A percentile compares a stretch with the other conserved stretches of the same genome.
Evolutionary conservation across 2,113 vertebrate genomes (phyloP).

Genomic region (Coracopsis vasa): DNA sequence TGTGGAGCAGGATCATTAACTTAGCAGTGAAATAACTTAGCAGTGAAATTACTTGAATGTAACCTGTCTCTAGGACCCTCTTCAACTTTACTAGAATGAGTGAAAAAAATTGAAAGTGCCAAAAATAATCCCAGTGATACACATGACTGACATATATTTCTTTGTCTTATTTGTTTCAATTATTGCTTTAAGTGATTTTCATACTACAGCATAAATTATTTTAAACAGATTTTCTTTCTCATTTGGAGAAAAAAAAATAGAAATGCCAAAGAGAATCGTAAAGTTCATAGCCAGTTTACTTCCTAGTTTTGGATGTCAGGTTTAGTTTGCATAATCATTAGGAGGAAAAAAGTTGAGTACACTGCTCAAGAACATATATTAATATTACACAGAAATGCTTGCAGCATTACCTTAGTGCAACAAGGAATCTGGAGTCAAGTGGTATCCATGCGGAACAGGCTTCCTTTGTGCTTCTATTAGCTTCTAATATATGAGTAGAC

Average conservation of each 20-base stretch:
- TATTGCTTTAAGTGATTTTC: constrained; percentile 20
- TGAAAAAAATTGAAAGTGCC: not conserved
- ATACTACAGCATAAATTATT: not conserved
- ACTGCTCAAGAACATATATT: not conserved
- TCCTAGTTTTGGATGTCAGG: not conserved
- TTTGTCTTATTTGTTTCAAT: constrained; percentile 11
- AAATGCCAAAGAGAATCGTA: constrained; percentile 11
- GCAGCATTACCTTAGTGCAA: not conserved
- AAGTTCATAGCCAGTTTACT: constrained; percentile 19
- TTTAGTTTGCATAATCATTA: constrained; percentile 14
- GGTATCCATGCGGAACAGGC: not conserved
- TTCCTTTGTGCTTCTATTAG: not conserved
- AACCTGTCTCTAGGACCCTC: not conserved
- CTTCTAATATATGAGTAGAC: not conserved
- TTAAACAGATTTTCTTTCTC: constrained; percentile 19
- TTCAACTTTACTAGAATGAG: not conserved
- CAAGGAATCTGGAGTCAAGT: not conserved
- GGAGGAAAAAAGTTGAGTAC: not conserved
- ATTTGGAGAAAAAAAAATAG: not conserved
- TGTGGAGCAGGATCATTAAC: not conserved
- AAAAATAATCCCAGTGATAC: constrained; percentile 6
- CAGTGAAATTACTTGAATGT: not conserved
- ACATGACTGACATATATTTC: not conserved
- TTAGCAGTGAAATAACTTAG: not conserved
- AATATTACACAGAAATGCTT: not conserved